A percentile compares a stretch with the other conserved stretches of the same genome.
These are phyloP conservation scores for Triplophysa rosa DNA, from an alignment of 2,113 vertebrate species.

Conservation along the genomic window DNA sequence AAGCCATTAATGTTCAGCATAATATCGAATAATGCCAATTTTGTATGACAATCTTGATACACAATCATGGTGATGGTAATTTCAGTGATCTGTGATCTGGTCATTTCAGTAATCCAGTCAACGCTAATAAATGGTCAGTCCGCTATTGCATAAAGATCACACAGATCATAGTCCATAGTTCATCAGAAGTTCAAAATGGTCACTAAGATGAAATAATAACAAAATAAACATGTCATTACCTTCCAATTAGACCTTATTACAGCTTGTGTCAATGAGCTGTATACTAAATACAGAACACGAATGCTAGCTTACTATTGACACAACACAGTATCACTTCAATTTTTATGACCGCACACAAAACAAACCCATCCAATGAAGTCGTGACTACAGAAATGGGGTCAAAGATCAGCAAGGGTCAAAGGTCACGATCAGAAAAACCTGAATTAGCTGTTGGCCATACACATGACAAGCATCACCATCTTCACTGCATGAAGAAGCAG, in stretches of 20 bases:
- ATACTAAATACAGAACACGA: background rate
- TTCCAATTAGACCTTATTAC: background rate
- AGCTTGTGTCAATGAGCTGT: background rate
- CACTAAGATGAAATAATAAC: background rate
- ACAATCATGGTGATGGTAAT: too few relatives aligned
- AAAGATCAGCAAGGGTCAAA: conserved; percentile 17
- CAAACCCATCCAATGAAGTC: background rate
- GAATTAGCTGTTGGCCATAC: background rate
- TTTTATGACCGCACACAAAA: background rate
- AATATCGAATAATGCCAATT: background rate
- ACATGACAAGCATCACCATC: conserved; percentile 34
- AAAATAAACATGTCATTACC: background rate
- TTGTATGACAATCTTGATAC: background rate
- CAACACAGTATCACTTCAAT: background rate
- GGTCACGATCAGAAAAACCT: conserved; percentile 28
- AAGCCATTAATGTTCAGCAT: background rate
- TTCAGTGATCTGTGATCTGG: too few relatives aligned
- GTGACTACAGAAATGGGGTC: background rate
- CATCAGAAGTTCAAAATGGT: background rate
- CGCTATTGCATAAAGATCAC: too few relatives aligned
- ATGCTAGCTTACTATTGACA: background rate
- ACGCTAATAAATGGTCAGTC: too few relatives aligned
- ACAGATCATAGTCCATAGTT: too few relatives aligned
- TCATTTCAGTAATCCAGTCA: too few relatives aligned
- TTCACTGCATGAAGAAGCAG: conserved; percentile 11